Percentiles rank a stretch among this genome's conserved stretches.
Conservation (phyloP, 1,140 invertebrate species). For the Arion vulgaris region DNA sequence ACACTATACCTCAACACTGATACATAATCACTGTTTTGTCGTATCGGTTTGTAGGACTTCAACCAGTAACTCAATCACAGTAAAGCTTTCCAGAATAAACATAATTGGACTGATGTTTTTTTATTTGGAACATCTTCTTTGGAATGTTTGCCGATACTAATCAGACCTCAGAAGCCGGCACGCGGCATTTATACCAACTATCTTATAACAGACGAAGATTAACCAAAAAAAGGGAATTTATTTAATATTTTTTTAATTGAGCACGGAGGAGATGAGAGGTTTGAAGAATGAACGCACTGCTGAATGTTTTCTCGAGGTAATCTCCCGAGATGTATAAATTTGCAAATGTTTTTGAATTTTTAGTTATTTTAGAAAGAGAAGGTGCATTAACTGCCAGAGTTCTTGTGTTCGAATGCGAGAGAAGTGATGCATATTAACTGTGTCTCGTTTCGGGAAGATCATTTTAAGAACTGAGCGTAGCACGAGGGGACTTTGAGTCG, state of each 20-base stretch:
- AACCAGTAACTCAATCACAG: no score
- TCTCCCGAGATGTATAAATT: conserved; percentile 9
- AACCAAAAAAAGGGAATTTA: neutral
- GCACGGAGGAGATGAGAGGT: neutral
- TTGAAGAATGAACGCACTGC: neutral
- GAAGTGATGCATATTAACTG: conserved; percentile 12
- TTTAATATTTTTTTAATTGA: neutral
- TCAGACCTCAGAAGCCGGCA: neutral
- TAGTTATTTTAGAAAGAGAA: neutral
- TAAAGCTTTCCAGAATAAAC: neutral
- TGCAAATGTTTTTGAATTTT: neutral
- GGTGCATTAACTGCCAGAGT: neutral
- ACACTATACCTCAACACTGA: no score
- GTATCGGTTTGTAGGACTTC: no score
- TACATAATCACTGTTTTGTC: no score
- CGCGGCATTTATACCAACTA: neutral
- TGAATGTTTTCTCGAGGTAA: neutral
- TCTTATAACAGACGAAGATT: neutral
- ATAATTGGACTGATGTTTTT: neutral
- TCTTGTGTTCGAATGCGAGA: neutral
- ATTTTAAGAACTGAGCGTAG: neutral
- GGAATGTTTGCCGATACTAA: neutral
- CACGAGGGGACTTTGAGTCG: neutral
- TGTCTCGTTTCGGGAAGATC: neutral
- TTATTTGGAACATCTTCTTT: neutral